Evolutionary conservation across 2,113 vertebrate genomes (phyloP).

Genomic region (Cyprinodon brontotheroides): DNA sequence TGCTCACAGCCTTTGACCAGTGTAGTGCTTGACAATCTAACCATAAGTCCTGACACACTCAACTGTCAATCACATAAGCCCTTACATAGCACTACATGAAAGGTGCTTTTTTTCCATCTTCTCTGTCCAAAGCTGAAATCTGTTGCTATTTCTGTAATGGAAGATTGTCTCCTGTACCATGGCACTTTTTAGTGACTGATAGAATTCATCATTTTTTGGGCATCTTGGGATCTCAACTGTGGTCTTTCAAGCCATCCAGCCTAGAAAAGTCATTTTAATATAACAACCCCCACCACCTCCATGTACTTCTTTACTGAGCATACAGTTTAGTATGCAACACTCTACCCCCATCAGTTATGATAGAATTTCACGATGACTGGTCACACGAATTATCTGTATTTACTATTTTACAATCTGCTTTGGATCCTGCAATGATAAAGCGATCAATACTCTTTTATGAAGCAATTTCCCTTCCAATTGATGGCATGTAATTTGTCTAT

Average conservation of each 20-base stretch:
- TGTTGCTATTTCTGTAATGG: conserved; percentile 72
- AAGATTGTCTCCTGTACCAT: conserved; percentile 73
- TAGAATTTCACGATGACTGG: conserved; percentile 32
- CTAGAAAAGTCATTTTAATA: conserved; percentile 68
- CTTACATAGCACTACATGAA: conserved; percentile 64
- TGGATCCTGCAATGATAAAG: background rate
- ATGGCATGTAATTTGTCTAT: no score
- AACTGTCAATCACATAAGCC: conserved; percentile 71
- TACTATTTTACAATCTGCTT: background rate
- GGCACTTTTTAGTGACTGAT: conserved; percentile 72
- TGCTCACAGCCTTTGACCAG: conserved; percentile 31
- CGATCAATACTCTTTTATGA: no score
- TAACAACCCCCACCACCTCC: conserved; percentile 36
- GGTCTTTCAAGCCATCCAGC: conserved; percentile 52
- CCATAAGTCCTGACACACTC: conserved; percentile 64
- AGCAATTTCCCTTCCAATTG: no score
- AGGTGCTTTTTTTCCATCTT: conserved; percentile 20
- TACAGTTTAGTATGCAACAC: conserved; percentile 49
- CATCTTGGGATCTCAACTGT: conserved; percentile 66
- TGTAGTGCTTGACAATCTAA: conserved; percentile 48
- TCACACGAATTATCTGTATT: background rate
- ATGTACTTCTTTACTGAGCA: conserved; percentile 53
- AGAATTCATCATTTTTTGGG: conserved; percentile 72
- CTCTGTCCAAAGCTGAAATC: conserved; percentile 68
- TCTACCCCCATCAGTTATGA: conserved; percentile 10